These are phyloP conservation scores for Phocides pigmalion DNA, from an alignment of 1,140 invertebrate species.

Conservation along the genomic window DNA sequence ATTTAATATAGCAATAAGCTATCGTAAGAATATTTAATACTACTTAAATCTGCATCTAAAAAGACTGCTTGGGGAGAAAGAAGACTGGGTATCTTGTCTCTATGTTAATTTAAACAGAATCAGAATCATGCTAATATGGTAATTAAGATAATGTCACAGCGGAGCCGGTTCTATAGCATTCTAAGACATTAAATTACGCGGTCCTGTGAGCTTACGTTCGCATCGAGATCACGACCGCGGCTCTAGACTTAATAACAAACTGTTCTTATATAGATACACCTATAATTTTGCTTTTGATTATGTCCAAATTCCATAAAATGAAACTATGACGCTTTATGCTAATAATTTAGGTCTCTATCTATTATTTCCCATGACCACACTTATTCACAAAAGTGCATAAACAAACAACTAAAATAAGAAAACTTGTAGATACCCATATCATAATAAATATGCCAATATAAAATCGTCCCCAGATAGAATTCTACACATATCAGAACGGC, in stretches of 20 bases:
- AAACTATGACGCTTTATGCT: too few species aligned
- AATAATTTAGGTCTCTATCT: too few species aligned
- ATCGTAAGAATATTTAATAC: too few species aligned
- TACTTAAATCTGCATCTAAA: neutral
- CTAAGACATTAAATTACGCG: conserved; percentile 25
- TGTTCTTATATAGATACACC: neutral
- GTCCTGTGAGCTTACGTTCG: neutral
- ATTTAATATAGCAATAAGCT: too few species aligned
- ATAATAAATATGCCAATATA: too few species aligned
- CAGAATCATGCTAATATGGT: conserved; percentile 61
- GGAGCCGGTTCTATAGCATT: conserved; percentile 53
- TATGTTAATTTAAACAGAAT: conserved; percentile 29
- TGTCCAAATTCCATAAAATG: too few species aligned
- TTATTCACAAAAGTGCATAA: too few species aligned
- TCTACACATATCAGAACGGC: neutral
- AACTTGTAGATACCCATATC: too few species aligned
- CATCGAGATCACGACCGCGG: conserved; percentile 6
- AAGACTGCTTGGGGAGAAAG: conserved; percentile 2
- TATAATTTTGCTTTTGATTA: neutral
- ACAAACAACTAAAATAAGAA: neutral
- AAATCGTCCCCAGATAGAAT: too few species aligned
- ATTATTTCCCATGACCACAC: too few species aligned
- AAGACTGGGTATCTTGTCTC: neutral
- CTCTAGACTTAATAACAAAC: neutral
- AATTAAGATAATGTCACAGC: conserved; percentile 61